phyloP scores from a whole-genome alignment of 2,888 invertebrate species.

The Ctenicera cuprea region DNA sequence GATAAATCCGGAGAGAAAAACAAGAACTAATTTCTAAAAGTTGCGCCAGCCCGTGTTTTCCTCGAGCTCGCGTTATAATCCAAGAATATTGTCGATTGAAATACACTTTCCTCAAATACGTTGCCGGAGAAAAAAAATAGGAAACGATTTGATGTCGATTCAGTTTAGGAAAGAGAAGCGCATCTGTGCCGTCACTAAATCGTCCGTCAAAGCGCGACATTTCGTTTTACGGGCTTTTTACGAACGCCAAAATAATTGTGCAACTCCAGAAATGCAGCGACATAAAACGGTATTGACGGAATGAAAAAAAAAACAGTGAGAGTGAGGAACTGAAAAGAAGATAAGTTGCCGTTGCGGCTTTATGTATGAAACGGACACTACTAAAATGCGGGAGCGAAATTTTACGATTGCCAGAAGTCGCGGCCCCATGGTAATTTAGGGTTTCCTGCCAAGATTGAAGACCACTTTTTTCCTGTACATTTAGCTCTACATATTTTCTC shows the following conservation, averaged over 20 bases:
- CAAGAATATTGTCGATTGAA: too few relatives aligned
- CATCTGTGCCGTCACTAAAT: slow-evolving; percentile 16
- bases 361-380: too few relatives aligned
- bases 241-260: slow-evolving; percentile 19
- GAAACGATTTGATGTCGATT: too few relatives aligned
- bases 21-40: slow-evolving; percentile 21
- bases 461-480: slow-evolving; percentile 29
- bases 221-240: slow-evolving; percentile 9
- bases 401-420: slow-evolving; percentile 10
- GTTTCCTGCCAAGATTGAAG: slow-evolving; percentile 22
- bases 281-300: slow-evolving; percentile 1
- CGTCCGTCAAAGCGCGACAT: slow-evolving; percentile 18
- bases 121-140: not conserved
- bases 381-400: too few relatives aligned
- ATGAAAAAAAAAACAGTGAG: slow-evolving; percentile 9
- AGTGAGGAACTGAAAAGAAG: not conserved
- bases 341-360: not conserved
- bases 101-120: not conserved
- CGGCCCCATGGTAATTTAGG: slow-evolving; percentile 8
- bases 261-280: slow-evolving; percentile 7
- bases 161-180: not conserved
- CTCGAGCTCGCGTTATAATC: not conserved
- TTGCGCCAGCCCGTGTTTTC: not conserved
- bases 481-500: slow-evolving; percentile 22
- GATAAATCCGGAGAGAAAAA: slow-evolving; percentile 13